Conservation (phyloP, 2,113 vertebrate genomes). For the Laticauda laticaudata region DNA sequence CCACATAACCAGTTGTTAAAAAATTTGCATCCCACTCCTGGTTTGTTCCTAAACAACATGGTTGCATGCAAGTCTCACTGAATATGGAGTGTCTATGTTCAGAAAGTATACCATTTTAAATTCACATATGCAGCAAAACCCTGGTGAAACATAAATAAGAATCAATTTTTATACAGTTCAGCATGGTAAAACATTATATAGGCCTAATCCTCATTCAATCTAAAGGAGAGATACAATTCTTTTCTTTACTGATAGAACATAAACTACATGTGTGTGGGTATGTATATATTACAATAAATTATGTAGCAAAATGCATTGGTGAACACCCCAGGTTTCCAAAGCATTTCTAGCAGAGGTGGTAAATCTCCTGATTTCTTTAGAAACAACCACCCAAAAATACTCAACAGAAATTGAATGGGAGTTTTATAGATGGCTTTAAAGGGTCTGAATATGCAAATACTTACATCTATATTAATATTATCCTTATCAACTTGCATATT, state of each 20-base stretch:
- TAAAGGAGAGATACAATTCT: constrained; percentile 37
- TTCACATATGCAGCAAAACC: constrained; percentile 59
- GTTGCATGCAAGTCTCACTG: constrained; percentile 39
- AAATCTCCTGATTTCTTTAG: constrained; percentile 47
- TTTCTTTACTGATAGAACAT: constrained; percentile 42
- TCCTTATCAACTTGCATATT: constrained; percentile 64
- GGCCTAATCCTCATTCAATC: constrained; percentile 40
- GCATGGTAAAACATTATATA: constrained; percentile 45
- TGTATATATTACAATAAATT: constrained; percentile 53
- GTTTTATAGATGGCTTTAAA: constrained; percentile 57
- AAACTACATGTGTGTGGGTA: constrained; percentile 46
- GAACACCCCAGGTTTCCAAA: constrained; percentile 44
- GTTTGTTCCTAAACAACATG: neutral
- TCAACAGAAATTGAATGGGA: constrained; percentile 46
- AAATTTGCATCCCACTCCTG: too few species aligned
- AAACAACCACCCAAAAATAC: constrained; percentile 24
- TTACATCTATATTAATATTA: constrained; percentile 57
- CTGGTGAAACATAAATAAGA: constrained; percentile 65
- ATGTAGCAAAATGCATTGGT: constrained; percentile 53
- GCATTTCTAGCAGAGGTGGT: constrained; percentile 50
- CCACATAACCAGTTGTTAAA: too few species aligned
- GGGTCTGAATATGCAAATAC: constrained; percentile 67
- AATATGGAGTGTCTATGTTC: constrained; percentile 51
- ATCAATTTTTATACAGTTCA: constrained; percentile 58
- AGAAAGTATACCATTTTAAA: constrained; percentile 65